phyloP scores from a whole-genome alignment of 1,140 invertebrate species.

The Conus ventricosus region DNA sequence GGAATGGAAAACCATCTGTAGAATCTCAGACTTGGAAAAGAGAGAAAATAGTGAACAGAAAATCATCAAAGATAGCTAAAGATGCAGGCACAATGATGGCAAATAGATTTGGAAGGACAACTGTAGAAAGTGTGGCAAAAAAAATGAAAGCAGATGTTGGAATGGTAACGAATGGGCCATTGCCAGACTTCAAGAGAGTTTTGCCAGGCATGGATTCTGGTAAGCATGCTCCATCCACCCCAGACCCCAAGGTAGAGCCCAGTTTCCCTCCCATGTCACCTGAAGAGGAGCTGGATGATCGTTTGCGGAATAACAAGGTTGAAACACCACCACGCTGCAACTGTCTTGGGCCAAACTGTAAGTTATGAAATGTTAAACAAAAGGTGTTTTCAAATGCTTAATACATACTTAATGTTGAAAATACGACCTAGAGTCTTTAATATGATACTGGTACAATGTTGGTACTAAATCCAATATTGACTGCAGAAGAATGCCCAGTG shows the following conservation, averaged over 20 bases:
- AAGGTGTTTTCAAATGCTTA: too few relatives aligned
- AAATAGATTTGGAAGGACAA: not conserved
- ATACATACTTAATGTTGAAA: too few relatives aligned
- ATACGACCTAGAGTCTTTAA: too few relatives aligned
- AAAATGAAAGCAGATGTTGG: not conserved
- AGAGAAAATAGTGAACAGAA: not conserved
- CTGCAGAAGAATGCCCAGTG: too few relatives aligned
- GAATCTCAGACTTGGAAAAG: not conserved
- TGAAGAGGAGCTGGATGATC: slow-evolving; percentile 49
- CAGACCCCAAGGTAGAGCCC: slow-evolving; percentile 19
- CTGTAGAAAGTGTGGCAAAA: not conserved
- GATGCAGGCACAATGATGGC: not conserved
- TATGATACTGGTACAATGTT: too few relatives aligned
- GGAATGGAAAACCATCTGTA: not conserved
- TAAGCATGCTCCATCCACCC: not conserved
- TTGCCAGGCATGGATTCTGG: not conserved
- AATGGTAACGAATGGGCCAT: not conserved
- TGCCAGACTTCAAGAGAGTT: not conserved
- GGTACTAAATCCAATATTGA: too few relatives aligned
- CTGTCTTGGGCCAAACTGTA: slow-evolving; percentile 61
- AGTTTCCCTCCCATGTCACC: slow-evolving; percentile 24
- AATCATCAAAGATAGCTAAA: not conserved
- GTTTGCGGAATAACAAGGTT: slow-evolving; percentile 53
- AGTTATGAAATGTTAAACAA: slow-evolving; percentile 16
- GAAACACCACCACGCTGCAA: slow-evolving; percentile 57